These are phyloP conservation scores for Synaphobranchus kaupii DNA, from an alignment of 2,797 vertebrate species.

Conservation along the genomic window DNA sequence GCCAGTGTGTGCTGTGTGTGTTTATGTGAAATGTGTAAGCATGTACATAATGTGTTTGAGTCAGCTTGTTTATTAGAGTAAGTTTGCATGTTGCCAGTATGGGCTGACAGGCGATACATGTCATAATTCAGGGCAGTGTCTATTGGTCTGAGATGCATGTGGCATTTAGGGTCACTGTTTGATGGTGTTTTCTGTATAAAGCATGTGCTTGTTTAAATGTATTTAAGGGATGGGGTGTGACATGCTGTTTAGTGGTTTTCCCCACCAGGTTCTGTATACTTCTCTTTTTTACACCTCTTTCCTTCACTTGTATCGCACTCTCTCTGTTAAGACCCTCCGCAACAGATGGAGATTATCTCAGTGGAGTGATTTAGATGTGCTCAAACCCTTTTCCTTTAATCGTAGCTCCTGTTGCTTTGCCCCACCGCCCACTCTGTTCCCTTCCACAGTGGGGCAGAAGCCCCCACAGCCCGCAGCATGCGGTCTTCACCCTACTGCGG, in stretches of 20 bases:
- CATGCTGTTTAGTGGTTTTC: not conserved
- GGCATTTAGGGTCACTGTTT: not conserved
- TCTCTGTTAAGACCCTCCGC: not conserved
- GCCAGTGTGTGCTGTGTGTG: too few species aligned
- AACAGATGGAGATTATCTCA: constrained; percentile 47
- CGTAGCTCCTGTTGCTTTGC: constrained; percentile 32
- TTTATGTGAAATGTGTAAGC: too few species aligned
- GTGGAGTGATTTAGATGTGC: constrained; percentile 39
- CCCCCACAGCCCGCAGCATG: constrained; percentile 12
- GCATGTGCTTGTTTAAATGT: not conserved
- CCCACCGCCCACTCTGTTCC: constrained; percentile 5
- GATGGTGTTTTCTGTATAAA: not conserved
- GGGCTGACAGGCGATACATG: not conserved
- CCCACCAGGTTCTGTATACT: not conserved
- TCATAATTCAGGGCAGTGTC: not conserved
- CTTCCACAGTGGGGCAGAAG: not conserved
- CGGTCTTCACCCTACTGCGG: not conserved
- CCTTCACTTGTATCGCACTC: constrained; percentile 2
- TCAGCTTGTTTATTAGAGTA: too few species aligned
- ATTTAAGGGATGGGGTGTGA: not conserved
- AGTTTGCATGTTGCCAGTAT: not conserved
- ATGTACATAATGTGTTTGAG: too few species aligned
- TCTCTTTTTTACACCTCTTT: constrained; percentile 30
- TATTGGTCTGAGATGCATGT: not conserved
- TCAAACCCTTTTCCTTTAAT: constrained; percentile 40